phyloP scores from a whole-genome alignment of 2,113 vertebrate genomes.

The Ovis canadensis region DNA sequence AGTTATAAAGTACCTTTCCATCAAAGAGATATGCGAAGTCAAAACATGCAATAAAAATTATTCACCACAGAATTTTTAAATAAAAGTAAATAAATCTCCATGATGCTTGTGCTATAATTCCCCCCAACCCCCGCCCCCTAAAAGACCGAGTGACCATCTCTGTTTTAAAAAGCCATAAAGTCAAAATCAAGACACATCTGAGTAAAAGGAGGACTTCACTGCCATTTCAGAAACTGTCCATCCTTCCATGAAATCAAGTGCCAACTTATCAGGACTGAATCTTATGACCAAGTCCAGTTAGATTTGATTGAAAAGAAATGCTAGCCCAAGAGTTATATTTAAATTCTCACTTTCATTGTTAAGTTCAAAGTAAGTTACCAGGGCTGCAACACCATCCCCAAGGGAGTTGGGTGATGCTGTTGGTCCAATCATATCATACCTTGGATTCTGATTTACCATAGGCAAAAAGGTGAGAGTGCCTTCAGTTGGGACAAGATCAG shows the following conservation, averaged over 20 bases:
- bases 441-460: not conserved
- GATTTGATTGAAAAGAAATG: not conserved
- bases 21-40: slow-evolving; percentile 58
- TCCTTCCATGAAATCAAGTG: not conserved
- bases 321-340: not conserved
- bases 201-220: not conserved
- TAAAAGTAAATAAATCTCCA: slow-evolving; percentile 47
- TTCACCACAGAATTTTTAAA: slow-evolving; percentile 33
- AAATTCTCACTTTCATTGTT: not conserved
- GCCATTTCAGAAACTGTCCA: not conserved
- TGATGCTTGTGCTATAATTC: not conserved
- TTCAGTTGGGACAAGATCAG: not conserved
- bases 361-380: not conserved
- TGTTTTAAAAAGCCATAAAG: not conserved
- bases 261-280: not conserved
- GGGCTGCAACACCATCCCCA: not conserved
- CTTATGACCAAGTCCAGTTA: not conserved
- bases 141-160: not conserved
- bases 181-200: not conserved
- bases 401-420: not conserved
- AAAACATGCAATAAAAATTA: slow-evolving; percentile 58
- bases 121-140: accelerated
- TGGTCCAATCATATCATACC: not conserved
- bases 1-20: slow-evolving; percentile 68
- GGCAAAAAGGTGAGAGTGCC: not conserved